Conservation (phyloP, 2,888 invertebrate species). For the Macrosiphum euphorbiae region DNA sequence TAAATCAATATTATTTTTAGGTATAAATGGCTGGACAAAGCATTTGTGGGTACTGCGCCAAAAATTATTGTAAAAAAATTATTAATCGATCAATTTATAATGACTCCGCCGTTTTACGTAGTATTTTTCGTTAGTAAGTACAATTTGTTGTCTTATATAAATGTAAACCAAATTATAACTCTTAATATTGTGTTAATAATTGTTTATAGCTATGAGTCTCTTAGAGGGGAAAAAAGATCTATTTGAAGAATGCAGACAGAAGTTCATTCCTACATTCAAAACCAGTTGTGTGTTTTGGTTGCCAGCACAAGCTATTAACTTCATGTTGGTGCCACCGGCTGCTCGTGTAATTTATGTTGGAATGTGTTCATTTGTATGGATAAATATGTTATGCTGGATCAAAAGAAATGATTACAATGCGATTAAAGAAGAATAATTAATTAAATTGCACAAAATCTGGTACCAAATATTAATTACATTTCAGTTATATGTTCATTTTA, state of each 20-base stretch:
- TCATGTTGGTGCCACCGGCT: conserved; percentile 79
- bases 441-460: neutral
- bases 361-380: conserved; percentile 84
- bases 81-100: conserved; percentile 80
- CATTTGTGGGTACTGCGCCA: conserved; percentile 77
- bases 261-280: conserved; percentile 79
- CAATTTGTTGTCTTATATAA: conserved; percentile 32
- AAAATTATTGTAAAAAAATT: conserved; percentile 79
- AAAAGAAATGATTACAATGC: conserved; percentile 73
- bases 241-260: conserved; percentile 79
- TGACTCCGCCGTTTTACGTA: conserved; percentile 81
- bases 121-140: conserved; percentile 81
- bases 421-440: conserved; percentile 35
- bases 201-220: conserved; percentile 78
- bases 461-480: neutral
- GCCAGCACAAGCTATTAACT: conserved; percentile 85
- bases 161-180: neutral
- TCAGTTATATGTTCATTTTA: conserved; percentile 11
- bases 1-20: conserved; percentile 71
- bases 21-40: conserved; percentile 84
- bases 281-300: conserved; percentile 88
- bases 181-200: conserved; percentile 15
- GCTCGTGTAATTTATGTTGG: conserved; percentile 85
- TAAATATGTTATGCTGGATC: conserved; percentile 86
- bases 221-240: conserved; percentile 81